These are phyloP conservation scores for Spatulosminthurus flaviceps DNA, from an alignment of 2,888 invertebrate species.

Conservation along the genomic window DNA sequence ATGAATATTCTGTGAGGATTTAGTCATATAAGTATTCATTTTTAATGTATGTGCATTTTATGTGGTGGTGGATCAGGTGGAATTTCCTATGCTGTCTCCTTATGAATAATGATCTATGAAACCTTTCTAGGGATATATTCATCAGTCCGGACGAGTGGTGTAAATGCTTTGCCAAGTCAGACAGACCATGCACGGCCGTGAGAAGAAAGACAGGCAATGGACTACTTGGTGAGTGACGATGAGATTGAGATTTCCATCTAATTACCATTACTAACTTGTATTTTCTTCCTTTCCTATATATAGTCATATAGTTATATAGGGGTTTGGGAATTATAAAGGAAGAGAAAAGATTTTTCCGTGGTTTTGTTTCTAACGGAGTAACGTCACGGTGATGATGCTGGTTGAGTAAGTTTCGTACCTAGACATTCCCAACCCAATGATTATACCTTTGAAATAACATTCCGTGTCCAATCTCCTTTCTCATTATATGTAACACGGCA, in stretches of 20 bases:
- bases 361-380: too few species aligned
- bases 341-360: neutral
- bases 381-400: too few species aligned
- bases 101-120: neutral
- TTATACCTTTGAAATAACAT: too few species aligned
- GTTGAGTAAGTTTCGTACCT: too few species aligned
- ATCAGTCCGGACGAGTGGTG: conserved; percentile 84
- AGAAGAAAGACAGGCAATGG: conserved; percentile 79
- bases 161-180: conserved; percentile 81
- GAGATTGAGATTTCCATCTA: conserved; percentile 54
- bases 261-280: neutral
- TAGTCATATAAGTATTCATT: too few species aligned
- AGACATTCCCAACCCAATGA: too few species aligned
- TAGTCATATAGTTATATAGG: neutral
- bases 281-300: neutral
- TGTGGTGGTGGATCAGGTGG: neutral
- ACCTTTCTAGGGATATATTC: conserved; percentile 68
- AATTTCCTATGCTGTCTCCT: neutral
- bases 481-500: too few species aligned
- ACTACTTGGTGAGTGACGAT: conserved; percentile 70
- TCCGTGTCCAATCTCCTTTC: too few species aligned
- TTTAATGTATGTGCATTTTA: too few species aligned
- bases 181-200: conserved; percentile 84
- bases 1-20: too few species aligned
- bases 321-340: too few species aligned